Base-by-base conservation (phyloP, 1,140 invertebrate species). In the Glossosoma conforme region DNA sequence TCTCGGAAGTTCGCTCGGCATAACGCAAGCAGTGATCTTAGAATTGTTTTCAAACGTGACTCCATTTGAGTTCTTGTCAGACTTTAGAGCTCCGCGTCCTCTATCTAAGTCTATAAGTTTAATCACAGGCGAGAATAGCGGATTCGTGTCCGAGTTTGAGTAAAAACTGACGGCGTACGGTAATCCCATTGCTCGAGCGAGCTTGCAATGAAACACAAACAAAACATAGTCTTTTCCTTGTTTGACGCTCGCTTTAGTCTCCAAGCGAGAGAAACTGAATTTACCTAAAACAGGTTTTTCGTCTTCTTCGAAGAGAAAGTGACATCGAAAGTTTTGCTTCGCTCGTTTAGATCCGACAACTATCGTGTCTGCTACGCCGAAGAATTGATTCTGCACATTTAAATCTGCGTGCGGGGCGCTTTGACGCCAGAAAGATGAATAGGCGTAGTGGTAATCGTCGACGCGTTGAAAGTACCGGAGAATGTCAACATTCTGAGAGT, bases 101-200 rank as follows among this genome's bases (percentile, higher is more conserved):
- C 51, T 58, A 25, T 67, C 67, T 52, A 57, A 45, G 14, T 58
- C 54, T 21, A 76, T 68, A 17, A 70, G 53, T 63, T 68, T 72
- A 25, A 64, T 70, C 30, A 78, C 68, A n/a, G 74, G 67, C 18
- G 74, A 74, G 64, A 73, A 64, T 32, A 75, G 66, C 15, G 68
- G 69, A 43, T 71, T 71, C 33, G 70, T 65, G 52, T 73, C 71
- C 17, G 69, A 69, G 54, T 74, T 77, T 0, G 64, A 56, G 61
- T 67, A 73, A 58, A 78, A 78, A 46, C 75, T 77, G 2, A 80
- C 67, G 3, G 72, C 76, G 59, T 68, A 76, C 14, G 77, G 76
- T 43, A 66, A 66, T 11, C 70, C 67, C 24, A 72, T 56, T 50
- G 69, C 61, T 54, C 69, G 70, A 13, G 54, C 64, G 30, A 72